These are phyloP conservation scores for Pluvianellus socialis DNA, from an alignment of 2,113 vertebrate species.

Conservation along the genomic window DNA sequence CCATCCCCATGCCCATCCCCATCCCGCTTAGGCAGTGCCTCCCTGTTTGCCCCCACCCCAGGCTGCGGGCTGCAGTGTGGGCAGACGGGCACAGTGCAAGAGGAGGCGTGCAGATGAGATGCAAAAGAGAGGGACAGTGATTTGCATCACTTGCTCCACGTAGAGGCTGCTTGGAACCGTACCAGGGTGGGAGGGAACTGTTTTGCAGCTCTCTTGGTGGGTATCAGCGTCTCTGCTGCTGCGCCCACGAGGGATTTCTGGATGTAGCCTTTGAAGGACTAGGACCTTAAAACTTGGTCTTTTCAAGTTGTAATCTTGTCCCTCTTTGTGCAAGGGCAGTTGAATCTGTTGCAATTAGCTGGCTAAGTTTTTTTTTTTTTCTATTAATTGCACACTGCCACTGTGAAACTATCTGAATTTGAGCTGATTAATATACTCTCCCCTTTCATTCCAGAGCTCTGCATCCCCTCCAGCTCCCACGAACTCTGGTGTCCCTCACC, in stretches of 20 bases:
- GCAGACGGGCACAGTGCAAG: fast-evolving
- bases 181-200: background rate
- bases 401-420: background rate
- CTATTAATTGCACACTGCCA: background rate
- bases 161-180: background rate
- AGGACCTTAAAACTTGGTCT: background rate
- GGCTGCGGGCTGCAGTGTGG: background rate
- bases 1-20: fast-evolving
- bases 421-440: background rate
- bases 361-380: no score
- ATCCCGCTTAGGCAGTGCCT: fast-evolving
- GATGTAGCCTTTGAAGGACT: background rate
- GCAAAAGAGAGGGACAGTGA: background rate
- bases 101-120: background rate
- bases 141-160: background rate
- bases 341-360: background rate
- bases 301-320: background rate
- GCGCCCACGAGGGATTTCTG: background rate
- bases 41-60: fast-evolving
- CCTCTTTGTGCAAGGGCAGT: background rate
- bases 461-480: background rate
- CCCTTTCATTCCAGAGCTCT: background rate
- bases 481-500: background rate
- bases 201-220: background rate
- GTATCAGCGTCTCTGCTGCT: background rate